Conservation (phyloP, 2,113 vertebrate genomes). For the Ictalurus furcatus region DNA sequence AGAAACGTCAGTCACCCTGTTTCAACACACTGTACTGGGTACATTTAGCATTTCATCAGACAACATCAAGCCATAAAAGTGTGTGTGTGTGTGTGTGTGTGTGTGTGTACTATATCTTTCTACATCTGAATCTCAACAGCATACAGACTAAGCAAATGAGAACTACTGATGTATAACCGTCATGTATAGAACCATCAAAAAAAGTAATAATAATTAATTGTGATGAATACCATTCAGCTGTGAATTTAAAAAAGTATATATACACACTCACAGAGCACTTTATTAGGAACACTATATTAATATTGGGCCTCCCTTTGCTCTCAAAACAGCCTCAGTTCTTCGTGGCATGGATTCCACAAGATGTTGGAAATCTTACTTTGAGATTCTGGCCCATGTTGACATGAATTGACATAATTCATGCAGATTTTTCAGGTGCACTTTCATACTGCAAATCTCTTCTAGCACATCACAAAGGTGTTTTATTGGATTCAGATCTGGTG, state of each 20-base stretch:
- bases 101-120: background rate
- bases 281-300: no score
- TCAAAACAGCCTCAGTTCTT: no score
- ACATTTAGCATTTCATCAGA: background rate
- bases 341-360: no score
- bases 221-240: background rate
- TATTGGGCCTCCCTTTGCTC: no score
- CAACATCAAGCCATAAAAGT: background rate
- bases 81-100: background rate
- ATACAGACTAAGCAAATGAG: background rate
- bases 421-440: no score
- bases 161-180: background rate
- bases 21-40: background rate
- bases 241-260: background rate
- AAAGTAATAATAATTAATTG: background rate
- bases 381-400: no score
- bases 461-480: no score
- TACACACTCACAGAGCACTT: no score
- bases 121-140: background rate
- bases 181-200: background rate
- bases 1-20: constrained; percentile 14
- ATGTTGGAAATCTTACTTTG: no score
- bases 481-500: no score
- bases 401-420: no score
- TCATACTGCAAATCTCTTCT: no score